Percentiles rank a stretch among this genome's conserved stretches.
Conservation (phyloP, 2,888 invertebrate species). For the Acleris sparsana region DNA sequence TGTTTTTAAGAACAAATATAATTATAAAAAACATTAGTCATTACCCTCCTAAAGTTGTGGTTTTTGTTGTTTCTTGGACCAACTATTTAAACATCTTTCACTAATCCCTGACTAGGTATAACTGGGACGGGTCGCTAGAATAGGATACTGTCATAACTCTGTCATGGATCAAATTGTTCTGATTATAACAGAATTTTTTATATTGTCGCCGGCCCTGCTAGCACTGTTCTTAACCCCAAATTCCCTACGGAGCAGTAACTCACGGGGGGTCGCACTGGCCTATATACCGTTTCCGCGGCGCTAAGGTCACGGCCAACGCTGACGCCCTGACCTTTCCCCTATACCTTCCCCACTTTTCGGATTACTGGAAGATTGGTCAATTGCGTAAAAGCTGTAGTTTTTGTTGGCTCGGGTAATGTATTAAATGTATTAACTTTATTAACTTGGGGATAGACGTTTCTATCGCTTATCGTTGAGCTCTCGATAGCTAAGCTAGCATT, state of each 20-base stretch:
- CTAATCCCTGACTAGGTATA: too few relatives aligned
- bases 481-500: too few relatives aligned
- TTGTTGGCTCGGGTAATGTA: background rate
- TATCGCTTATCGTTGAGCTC: too few relatives aligned
- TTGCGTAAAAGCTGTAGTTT: constrained; percentile 8
- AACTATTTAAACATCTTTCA: too few relatives aligned
- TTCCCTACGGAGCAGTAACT: background rate
- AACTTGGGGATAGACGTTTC: background rate
- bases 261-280: constrained; percentile 5
- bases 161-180: too few relatives aligned
- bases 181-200: too few relatives aligned
- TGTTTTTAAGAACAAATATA: too few relatives aligned
- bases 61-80: too few relatives aligned
- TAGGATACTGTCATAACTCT: too few relatives aligned
- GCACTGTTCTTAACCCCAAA: background rate
- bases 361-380: constrained; percentile 10
- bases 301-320: constrained; percentile 9
- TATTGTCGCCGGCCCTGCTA: background rate
- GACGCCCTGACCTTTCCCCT: constrained; percentile 13
- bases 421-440: constrained; percentile 3
- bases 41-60: too few relatives aligned
- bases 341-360: constrained; percentile 3
- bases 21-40: too few relatives aligned
- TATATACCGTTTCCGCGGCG: constrained; percentile 1
- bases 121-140: too few relatives aligned